A percentile compares a stretch with the other conserved stretches of the same genome.
These are phyloP conservation scores for Artibeus lituratus DNA, from an alignment of 2,797 vertebrate species.

Conservation along the genomic window DNA sequence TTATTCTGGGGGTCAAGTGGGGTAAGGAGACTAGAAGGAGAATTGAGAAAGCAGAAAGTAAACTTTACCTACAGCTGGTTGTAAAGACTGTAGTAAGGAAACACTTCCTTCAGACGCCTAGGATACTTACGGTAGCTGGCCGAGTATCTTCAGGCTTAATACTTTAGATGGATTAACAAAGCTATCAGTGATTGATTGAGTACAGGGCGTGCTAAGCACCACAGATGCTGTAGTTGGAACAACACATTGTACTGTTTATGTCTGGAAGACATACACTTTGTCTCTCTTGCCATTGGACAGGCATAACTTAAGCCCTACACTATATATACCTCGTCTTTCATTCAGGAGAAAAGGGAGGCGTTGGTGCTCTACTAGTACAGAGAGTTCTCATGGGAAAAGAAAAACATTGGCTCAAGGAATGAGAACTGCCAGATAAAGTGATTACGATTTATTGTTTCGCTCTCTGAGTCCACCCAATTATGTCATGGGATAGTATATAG, in stretches of 20 bases:
- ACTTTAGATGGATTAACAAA: not conserved
- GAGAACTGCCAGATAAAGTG: slow-evolving; percentile 59
- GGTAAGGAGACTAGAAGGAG: too few species aligned
- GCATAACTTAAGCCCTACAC: not conserved
- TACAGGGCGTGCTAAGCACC: not conserved
- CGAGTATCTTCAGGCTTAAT: not conserved
- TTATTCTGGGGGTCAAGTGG: not conserved
- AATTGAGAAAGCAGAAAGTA: not conserved
- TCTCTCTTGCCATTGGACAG: not conserved
- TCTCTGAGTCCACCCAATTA: slow-evolving; percentile 49
- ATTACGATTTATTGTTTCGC: slow-evolving; percentile 66
- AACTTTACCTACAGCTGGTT: not conserved
- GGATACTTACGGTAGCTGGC: not conserved
- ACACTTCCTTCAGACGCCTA: not conserved
- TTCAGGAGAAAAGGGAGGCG: not conserved
- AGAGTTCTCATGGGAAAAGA: slow-evolving; percentile 71
- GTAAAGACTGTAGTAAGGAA: not conserved
- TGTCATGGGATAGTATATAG: slow-evolving; percentile 70
- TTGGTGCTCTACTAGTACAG: not conserved
- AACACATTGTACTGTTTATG: not conserved
- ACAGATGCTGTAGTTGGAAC: not conserved
- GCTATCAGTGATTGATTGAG: not conserved
- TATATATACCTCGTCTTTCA: not conserved
- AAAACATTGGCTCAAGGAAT: slow-evolving; percentile 57
- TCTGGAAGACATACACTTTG: not conserved